phyloP scores from a whole-genome alignment of 2,888 invertebrate genomes.

The Tubulanus polymorphus region DNA sequence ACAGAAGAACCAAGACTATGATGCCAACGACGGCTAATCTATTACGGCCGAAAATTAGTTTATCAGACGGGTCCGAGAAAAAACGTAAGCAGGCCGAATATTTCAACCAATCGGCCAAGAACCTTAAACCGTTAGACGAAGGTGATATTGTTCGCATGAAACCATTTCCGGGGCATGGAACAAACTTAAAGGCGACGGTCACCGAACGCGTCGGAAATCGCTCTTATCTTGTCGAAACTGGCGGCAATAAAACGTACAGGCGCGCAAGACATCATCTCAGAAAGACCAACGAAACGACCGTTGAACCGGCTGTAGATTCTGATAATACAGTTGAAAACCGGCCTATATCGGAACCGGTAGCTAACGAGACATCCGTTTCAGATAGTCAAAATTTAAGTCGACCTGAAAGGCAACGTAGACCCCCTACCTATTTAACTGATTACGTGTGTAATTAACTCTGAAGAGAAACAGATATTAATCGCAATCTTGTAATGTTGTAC shows the following conservation, averaged over 20 bases:
- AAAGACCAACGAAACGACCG: no score
- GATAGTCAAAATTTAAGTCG: no score
- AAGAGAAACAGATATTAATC: no score
- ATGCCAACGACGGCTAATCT: neutral
- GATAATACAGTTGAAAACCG: no score
- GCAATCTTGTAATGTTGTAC: no score
- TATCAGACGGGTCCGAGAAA: no score
- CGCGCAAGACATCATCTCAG: neutral
- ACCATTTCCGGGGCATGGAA: conserved; percentile 3
- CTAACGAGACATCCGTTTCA: no score
- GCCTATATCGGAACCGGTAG: no score
- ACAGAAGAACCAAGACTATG: neutral
- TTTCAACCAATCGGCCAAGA: conserved; percentile 1
- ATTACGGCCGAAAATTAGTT: neutral
- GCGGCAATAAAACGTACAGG: neutral
- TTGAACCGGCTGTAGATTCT: no score
- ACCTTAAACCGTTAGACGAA: neutral
- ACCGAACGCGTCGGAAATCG: neutral
- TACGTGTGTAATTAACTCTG: no score
- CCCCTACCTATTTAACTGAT: no score
- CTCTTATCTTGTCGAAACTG: neutral
- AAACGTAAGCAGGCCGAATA: conserved; percentile 2
- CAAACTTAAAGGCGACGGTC: neutral
- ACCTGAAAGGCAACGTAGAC: no score
- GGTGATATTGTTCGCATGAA: conserved; percentile 4